Conservation (phyloP, 2,113 vertebrate genomes). For the Tachycineta bicolor region DNA sequence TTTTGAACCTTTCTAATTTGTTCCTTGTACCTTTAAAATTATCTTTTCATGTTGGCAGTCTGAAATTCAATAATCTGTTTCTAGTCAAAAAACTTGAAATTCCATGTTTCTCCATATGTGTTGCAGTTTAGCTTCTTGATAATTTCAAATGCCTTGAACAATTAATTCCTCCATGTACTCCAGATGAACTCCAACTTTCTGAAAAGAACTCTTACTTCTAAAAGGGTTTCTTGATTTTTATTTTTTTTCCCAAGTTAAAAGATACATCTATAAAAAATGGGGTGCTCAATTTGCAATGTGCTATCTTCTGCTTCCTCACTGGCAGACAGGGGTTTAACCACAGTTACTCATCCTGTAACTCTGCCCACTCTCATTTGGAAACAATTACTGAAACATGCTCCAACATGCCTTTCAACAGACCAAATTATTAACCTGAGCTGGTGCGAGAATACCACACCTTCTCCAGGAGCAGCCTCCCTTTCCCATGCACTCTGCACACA, state of each 20-base stretch:
- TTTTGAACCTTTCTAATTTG: background rate
- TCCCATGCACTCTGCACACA: background rate
- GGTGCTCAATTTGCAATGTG: background rate
- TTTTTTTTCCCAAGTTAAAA: background rate
- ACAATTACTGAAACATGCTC: background rate
- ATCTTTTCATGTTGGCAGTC: background rate
- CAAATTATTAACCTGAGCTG: rapidly evolving
- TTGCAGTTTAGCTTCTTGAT: background rate
- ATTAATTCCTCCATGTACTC: background rate
- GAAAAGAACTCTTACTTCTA: background rate
- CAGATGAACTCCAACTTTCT: background rate
- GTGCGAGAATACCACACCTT: background rate
- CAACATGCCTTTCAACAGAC: background rate
- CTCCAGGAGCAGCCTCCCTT: background rate
- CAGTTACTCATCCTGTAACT: background rate
- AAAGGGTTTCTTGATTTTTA: background rate
- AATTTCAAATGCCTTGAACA: background rate
- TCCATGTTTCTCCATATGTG: background rate
- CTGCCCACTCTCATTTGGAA: background rate
- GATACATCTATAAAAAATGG: background rate
- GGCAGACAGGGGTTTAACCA: background rate
- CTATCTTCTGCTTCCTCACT: background rate
- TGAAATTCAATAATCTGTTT: background rate
- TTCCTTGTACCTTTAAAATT: background rate
- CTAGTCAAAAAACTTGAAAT: background rate